Evolutionary conservation across 2,888 invertebrate species (phyloP), one percentile per base, ranked within the genome.

Genomic region (Podotricha telesiphe): DNA sequence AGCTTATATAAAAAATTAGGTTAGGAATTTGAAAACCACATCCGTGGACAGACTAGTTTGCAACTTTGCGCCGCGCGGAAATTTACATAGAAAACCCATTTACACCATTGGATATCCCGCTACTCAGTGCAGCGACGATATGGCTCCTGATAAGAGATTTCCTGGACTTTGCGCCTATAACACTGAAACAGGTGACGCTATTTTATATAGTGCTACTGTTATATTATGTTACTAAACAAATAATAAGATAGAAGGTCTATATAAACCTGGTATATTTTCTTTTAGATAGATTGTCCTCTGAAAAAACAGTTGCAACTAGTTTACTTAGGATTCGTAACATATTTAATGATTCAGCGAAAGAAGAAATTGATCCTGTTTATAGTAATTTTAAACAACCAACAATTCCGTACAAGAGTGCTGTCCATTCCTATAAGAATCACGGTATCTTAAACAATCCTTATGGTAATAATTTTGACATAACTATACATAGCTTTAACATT

Each of bases 61-160:
- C 69, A 91, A 93, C 75, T 91, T 92, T 72, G 84, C 89, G 7
- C 87, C 91, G 0, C 85, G 79, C 68, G 92, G 91, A 1, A 93
- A 92, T 72, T 67, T 80, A 48, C 78, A 85, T 28, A 84, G 86
- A 1, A 85, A 84, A 68, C 87, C 90, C 8, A 78, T 92, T 0
- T 93, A 91, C 69, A 77, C 80, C 1, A 82, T 90, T 68, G 92
- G 92, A 59, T 83, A 80, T 59, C 82, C 91, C 0, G 86, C 82
- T 15, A 89, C 89, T 7, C 90, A 90, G 65, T 92, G 92, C 74
- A 72, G 76, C 7, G 75, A 76, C 5, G 75, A 79, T 20, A 83
- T 78, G 78, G 48, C 65, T 8, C 79, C 82, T 2, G 87, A 90
- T 69, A 20, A 66, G 2, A 67, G 67, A 50, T 87, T 76, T 72